Conservation (phyloP, 2,888 invertebrate species). For the Ellobium chinense region DNA sequence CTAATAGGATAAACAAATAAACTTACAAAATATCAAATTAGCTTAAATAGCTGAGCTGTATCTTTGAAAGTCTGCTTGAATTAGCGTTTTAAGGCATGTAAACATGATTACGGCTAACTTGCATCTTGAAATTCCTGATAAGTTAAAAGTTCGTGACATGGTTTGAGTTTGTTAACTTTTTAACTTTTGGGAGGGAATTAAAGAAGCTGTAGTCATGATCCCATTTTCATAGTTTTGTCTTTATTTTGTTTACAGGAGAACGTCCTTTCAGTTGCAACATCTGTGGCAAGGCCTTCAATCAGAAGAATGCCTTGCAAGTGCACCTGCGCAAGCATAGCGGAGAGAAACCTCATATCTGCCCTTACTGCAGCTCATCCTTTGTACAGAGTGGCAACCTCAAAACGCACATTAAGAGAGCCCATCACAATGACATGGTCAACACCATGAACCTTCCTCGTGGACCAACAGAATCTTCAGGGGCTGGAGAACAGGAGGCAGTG, state of each 20-base stretch:
- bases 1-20: too few species aligned
- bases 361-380: slow-evolving; percentile 75
- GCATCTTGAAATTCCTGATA: too few species aligned
- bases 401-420: slow-evolving; percentile 78
- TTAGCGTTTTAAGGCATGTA: too few species aligned
- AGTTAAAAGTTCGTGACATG: too few species aligned
- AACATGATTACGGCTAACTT: too few species aligned
- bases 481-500: background rate
- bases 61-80: too few species aligned
- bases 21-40: too few species aligned
- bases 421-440: slow-evolving; percentile 73
- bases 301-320: slow-evolving; percentile 78
- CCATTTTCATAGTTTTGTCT: too few species aligned
- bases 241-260: slow-evolving; percentile 63
- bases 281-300: slow-evolving; percentile 77
- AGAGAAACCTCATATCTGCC: slow-evolving; percentile 74
- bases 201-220: too few species aligned
- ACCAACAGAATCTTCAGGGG: background rate
- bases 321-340: slow-evolving; percentile 77
- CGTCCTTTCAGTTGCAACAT: slow-evolving; percentile 74
- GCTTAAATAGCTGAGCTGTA: too few species aligned
- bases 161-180: too few species aligned
- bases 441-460: slow-evolving; percentile 65
- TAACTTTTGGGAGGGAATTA: too few species aligned
- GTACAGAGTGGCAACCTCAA: slow-evolving; percentile 78